Evolutionary conservation across 2,888 invertebrate genomes (phyloP), one percentile per base, ranked within the genome.

Genomic region (Siphlonurus alternatus): DNA sequence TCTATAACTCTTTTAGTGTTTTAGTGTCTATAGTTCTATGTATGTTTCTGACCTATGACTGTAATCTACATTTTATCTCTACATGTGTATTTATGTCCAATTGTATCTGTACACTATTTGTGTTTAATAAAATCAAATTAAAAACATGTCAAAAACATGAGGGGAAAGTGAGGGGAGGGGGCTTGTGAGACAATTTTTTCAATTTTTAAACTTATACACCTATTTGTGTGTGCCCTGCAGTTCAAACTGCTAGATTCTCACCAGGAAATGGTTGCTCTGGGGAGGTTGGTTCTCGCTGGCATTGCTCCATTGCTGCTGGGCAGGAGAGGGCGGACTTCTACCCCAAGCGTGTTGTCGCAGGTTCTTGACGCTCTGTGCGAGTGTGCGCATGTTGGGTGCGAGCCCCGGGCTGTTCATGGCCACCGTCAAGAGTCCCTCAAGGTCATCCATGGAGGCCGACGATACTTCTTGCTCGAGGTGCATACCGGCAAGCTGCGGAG

Each of bases 401-500:
- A 73, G 67, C 25, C 70, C 68, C 19, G 69, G 69, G 51, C 71
- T 72, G 2, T 70, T 61, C 22, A 60, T 61, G 63, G 71, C 67
- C 24, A 71, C 67, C 15, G 66, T 61, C 64, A 76, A 71, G 25
- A 76, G 69, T 24, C 71, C 70, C 66, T 73, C 71, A 25, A 76
- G 66, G 59, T 72, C 71, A 54, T 69, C 64, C 62, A 56, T 56
- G 7, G 56, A 56, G 7, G 5, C 56, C 5, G 56, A 56, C 7
- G 71, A 72, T 65, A 74, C 69, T 62, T 71, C 71, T 53, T 68
- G 61, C 67, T 76, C 76, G 64, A 74, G 72, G 2, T 73, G 72
- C 66, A 72, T 69, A 20, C 76, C 76, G 62, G 75, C 75, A 65
- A 76, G 71, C 75, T 76, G 15, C 7, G 38, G n/a, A n/a, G 7